Conservation (phyloP, 2,888 invertebrate genomes). For the Selenia dentaria region DNA sequence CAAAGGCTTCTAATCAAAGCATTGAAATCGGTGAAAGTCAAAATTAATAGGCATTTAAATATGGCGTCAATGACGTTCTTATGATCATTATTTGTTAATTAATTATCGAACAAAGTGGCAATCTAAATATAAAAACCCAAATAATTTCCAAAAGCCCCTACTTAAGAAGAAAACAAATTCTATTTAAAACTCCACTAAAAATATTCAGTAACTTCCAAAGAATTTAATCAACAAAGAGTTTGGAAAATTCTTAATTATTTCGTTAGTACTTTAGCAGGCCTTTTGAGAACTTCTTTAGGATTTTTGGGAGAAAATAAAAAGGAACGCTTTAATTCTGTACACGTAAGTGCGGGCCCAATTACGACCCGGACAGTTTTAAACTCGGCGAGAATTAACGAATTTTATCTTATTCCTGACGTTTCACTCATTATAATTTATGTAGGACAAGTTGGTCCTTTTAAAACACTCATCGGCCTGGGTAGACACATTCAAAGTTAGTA, state of each 20-base stretch:
- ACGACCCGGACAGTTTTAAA: conserved; percentile 1
- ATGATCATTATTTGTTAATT: no score
- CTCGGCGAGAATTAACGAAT: conserved; percentile 4
- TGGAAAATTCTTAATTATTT: conserved; percentile 34
- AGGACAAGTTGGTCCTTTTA: neutral
- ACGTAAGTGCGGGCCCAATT: conserved; percentile 22
- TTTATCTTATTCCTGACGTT: conserved; percentile 1
- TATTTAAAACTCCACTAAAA: conserved; percentile 22
- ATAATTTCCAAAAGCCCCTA: neutral
- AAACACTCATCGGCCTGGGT: neutral
- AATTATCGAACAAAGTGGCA: no score
- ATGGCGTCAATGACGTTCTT: no score
- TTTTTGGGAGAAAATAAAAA: conserved; percentile 3
- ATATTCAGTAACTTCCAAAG: conserved; percentile 31
- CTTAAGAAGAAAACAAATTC: conserved; percentile 10
- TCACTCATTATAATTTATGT: neutral
- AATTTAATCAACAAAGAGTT: conserved; percentile 37
- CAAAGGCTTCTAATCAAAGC: no score
- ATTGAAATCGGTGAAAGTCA: no score
- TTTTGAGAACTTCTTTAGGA: conserved; percentile 15
- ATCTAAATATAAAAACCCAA: no score
- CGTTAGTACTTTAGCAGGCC: conserved; percentile 12
- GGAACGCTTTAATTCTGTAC: conserved; percentile 18
- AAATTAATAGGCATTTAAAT: no score
- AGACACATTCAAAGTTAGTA: neutral